These are phyloP conservation scores for Catagonus wagneri DNA, from an alignment of 2,113 vertebrate species.

Conservation along the genomic window DNA sequence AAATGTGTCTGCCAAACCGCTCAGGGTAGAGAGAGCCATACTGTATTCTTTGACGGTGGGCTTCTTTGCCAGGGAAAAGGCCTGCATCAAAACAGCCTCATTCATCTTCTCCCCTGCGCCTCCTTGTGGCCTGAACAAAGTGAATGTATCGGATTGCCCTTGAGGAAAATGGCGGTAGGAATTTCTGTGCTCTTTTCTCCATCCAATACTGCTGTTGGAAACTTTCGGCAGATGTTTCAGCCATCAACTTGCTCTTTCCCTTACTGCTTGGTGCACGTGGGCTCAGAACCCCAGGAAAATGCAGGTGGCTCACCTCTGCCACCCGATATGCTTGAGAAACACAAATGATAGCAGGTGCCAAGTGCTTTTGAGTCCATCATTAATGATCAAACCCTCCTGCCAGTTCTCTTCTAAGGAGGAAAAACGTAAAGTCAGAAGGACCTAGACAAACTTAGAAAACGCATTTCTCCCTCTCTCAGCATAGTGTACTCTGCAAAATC, in stretches of 20 bases:
- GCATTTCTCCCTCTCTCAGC: neutral
- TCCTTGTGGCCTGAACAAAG: neutral
- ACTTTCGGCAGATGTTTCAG: neutral
- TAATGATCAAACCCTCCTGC: neutral
- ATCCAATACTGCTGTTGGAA: neutral
- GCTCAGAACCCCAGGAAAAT: neutral
- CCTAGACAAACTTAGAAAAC: neutral
- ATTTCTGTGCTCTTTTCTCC: neutral
- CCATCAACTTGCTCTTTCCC: neutral
- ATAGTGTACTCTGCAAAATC: no score
- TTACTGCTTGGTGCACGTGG: neutral
- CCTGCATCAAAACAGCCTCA: neutral
- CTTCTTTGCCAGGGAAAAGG: constrained; percentile 50
- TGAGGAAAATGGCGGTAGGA: neutral
- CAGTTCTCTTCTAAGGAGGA: neutral
- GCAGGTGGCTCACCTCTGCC: neutral
- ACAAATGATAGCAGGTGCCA: neutral
- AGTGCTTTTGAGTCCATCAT: neutral
- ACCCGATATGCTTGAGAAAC: neutral
- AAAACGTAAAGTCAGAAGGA: neutral
- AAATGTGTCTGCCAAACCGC: constrained; percentile 48
- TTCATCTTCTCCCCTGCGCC: neutral
- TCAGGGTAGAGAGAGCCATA: neutral
- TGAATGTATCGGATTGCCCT: neutral
- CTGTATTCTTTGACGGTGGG: constrained; percentile 59